These are phyloP conservation scores for Yponomeuta sedellus DNA, from an alignment of 2,888 invertebrate genomes.

Conservation along the genomic window DNA sequence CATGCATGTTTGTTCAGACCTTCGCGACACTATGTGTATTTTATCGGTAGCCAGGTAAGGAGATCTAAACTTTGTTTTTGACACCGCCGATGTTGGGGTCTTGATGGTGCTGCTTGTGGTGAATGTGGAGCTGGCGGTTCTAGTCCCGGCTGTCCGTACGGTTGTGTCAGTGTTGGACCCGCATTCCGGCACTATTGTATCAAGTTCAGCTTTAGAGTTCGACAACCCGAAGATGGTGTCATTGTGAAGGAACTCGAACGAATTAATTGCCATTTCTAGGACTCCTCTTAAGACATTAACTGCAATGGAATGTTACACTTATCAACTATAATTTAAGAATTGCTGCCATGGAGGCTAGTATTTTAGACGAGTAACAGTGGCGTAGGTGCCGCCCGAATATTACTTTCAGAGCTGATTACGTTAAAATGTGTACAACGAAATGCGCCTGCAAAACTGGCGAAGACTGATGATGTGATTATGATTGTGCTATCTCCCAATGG, in stretches of 20 bases:
- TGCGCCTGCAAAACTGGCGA: no score
- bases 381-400: no score
- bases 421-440: no score
- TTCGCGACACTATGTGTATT: conserved; percentile 39
- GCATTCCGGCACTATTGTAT: background rate
- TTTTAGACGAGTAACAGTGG: no score
- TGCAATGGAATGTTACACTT: background rate
- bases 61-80: conserved; percentile 26
- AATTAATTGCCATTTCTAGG: background rate
- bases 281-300: background rate
- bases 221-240: background rate
- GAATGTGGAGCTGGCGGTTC: background rate
- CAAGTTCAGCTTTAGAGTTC: background rate
- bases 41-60: conserved; percentile 45
- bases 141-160: background rate
- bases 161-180: background rate
- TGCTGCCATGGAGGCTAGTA: no score
- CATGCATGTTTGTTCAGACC: conserved; percentile 45
- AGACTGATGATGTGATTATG: no score
- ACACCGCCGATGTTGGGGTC: background rate
- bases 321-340: no score
- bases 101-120: background rate
- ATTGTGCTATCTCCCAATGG: no score
- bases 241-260: background rate
- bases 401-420: no score